phyloP scores from a whole-genome alignment of 92 coral and sea anemone species.

The Zoanthus sociatus region DNA sequence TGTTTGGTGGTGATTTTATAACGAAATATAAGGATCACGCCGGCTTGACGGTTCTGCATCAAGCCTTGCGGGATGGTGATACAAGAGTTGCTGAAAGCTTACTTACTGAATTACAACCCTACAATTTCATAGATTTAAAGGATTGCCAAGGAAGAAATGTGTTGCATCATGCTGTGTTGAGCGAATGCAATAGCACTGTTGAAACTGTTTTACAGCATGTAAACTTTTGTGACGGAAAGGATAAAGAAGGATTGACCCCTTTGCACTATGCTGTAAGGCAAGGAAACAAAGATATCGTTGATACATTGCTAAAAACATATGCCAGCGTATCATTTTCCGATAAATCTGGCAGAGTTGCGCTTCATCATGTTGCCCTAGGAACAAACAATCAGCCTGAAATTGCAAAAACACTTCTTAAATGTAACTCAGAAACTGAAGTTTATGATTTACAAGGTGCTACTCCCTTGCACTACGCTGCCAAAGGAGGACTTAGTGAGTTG shows the following conservation, averaged over 20 bases:
- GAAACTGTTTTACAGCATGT: not conserved
- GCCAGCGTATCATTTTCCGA: not conserved
- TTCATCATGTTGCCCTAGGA: slow-evolving; percentile 26
- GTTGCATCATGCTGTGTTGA: slow-evolving; percentile 26
- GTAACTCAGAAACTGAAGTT: not conserved
- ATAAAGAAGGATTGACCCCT: not conserved
- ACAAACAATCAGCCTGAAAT: not conserved
- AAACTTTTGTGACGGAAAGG: not conserved
- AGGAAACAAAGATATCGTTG: slow-evolving; percentile 6
- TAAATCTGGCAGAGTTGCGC: slow-evolving; percentile 11
- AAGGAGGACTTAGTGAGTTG: not conserved
- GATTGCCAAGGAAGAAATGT: not conserved
- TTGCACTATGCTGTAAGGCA: slow-evolving; percentile 16
- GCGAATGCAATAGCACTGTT: not conserved
- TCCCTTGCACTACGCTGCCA: slow-evolving; percentile 32
- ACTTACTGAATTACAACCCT: not conserved
- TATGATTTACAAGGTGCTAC: slow-evolving; percentile 20
- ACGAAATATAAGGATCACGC: not conserved
- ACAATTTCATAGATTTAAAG: not conserved
- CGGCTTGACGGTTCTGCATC: not conserved
- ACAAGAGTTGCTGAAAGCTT: not conserved
- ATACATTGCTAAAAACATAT: not conserved
- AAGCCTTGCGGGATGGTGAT: not conserved
- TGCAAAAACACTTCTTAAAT: not conserved
- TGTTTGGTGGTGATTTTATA: too few relatives aligned